A percentile compares a stretch with the other conserved stretches of the same genome.
Conservation (phyloP, 2,113 vertebrate genomes). For the Tragelaphus buxtoni region DNA sequence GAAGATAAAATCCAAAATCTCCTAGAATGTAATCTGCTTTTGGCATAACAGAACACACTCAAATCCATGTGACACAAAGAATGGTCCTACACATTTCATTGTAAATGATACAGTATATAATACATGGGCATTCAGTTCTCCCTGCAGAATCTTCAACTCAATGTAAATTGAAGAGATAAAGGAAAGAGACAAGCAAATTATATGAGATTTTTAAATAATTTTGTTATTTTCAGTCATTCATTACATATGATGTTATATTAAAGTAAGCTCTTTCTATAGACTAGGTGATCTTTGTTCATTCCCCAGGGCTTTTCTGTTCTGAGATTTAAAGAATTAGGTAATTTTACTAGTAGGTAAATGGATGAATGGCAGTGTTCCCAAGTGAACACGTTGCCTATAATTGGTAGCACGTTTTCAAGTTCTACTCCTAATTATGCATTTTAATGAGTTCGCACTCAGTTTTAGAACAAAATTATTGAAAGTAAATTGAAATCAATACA, state of each 20-base stretch:
- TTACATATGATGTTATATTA: neutral
- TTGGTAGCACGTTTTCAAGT: neutral
- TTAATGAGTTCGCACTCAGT: neutral
- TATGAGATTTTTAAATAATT: neutral
- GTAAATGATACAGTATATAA: neutral
- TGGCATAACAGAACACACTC: neutral
- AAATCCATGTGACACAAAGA: neutral
- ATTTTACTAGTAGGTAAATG: neutral
- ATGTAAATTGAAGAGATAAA: neutral
- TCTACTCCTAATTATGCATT: neutral
- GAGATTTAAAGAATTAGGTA: neutral
- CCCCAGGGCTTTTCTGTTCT: neutral
- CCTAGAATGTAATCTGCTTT: neutral
- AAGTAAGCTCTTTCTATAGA: neutral
- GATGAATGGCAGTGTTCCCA: neutral
- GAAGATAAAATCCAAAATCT: neutral
- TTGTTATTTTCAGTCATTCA: neutral
- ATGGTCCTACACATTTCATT: neutral
- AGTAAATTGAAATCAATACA: conserved; percentile 9
- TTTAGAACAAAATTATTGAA: neutral
- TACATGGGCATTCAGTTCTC: neutral
- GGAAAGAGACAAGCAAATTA: neutral
- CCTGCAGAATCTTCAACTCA: neutral
- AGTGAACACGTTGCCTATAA: neutral
- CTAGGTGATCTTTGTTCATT: neutral